Conservation (phyloP, 2,113 vertebrate species). For the Platysteira castanea region DNA sequence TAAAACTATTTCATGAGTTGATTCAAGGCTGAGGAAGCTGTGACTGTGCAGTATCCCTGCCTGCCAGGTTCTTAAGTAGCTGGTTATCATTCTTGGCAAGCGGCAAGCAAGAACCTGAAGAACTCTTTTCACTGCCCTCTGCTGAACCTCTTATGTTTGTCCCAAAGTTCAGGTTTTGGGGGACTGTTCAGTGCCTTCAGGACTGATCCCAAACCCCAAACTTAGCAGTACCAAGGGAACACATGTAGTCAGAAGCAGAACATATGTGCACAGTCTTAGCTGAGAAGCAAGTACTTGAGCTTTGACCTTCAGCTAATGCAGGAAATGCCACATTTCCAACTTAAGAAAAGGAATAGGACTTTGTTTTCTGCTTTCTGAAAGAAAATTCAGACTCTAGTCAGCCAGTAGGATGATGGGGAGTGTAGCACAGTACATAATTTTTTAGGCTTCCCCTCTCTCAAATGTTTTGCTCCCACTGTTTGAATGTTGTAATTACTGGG, state of each 20-base stretch:
- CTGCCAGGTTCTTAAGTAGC: accelerated
- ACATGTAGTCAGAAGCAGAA: not conserved
- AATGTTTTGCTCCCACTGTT: not conserved
- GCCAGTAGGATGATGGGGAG: not conserved
- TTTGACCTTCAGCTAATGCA: not conserved
- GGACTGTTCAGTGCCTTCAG: not conserved
- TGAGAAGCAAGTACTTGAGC: not conserved
- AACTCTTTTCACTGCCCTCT: not conserved
- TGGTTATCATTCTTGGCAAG: not conserved
- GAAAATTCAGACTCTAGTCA: not conserved
- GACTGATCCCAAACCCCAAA: not conserved
- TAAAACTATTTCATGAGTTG: not conserved
- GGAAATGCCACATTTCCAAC: not conserved
- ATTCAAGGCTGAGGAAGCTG: not conserved
- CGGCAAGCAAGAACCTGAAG: not conserved
- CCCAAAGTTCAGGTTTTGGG: not conserved
- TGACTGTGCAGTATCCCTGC: not conserved
- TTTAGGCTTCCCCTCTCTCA: not conserved
- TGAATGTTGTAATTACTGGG: not conserved
- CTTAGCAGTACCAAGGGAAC: not conserved
- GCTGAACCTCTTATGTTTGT: not conserved
- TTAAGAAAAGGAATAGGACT: not conserved
- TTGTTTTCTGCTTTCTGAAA: not conserved
- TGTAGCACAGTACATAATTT: not conserved
- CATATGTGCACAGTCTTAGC: accelerated